phyloP scores from a whole-genome alignment of 2,113 vertebrate genomes.

The Lucifuga dentata region DNA sequence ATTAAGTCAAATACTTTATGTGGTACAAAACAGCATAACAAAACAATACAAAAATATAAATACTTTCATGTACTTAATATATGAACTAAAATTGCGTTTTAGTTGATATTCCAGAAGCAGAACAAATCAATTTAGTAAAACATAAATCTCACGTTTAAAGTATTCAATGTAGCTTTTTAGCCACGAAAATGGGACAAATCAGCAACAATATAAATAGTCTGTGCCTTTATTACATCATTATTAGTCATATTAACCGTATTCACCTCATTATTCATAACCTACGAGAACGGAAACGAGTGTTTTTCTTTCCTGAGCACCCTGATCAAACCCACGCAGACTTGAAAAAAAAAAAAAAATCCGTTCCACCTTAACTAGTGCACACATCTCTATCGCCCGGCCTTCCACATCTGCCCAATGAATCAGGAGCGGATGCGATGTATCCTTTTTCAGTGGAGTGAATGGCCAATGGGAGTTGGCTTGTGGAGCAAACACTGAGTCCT shows the following conservation, averaged over 20 bases:
- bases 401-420: conserved; percentile 83
- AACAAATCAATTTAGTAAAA: background rate
- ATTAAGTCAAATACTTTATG: too few species aligned
- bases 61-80: too few species aligned
- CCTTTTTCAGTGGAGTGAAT: conserved; percentile 80
- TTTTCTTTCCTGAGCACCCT: conserved; percentile 13
- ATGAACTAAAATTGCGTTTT: too few species aligned
- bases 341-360: conserved; percentile 21
- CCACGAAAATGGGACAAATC: too few species aligned
- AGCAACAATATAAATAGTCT: conserved; percentile 15
- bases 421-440: conserved; percentile 85
- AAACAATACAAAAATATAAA: too few species aligned
- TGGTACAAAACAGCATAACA: too few species aligned
- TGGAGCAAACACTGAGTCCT: conserved; percentile 80
- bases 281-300: conserved; percentile 51
- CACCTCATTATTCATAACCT: conserved; percentile 63
- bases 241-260: conserved; percentile 54
- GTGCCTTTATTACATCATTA: conserved; percentile 34
- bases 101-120: background rate
- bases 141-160: too few species aligned
- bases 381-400: conserved; percentile 71
- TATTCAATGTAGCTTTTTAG: too few species aligned
- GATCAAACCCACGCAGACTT: background rate
- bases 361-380: conserved; percentile 81
- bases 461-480: conserved; percentile 82